Percentiles rank a stretch among this genome's conserved stretches.
Evolutionary conservation across 2,888 invertebrate genomes (phyloP).

Genomic region (Epistrophella euchroma): DNA sequence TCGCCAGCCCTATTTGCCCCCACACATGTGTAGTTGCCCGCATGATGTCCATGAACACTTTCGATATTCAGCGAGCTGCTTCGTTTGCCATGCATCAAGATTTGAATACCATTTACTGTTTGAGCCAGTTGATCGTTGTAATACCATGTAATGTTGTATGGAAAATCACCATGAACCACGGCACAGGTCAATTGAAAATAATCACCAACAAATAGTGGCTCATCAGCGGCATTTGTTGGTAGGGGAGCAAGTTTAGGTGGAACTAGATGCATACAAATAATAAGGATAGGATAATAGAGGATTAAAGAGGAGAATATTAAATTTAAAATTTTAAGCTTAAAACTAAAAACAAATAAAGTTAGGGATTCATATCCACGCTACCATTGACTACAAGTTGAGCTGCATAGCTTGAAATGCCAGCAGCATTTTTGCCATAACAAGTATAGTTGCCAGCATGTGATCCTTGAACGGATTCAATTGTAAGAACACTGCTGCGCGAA

Average conservation of each 20-base stretch:
- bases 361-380: constrained; percentile 78
- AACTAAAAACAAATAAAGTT: constrained; percentile 51
- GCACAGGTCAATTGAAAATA: constrained; percentile 87
- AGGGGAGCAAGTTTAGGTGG: constrained; percentile 87
- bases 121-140: constrained; percentile 85
- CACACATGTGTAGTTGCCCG: constrained; percentile 90
- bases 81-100: constrained; percentile 85
- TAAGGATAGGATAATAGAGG: constrained; percentile 44
- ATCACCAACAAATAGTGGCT: constrained; percentile 87
- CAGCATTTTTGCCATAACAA: constrained; percentile 86
- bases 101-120: constrained; percentile 79
- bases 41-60: constrained; percentile 87
- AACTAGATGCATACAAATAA: constrained; percentile 82
- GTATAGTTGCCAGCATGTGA: constrained; percentile 90
- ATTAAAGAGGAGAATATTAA: constrained; percentile 53
- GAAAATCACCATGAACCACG: constrained; percentile 91
- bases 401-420: constrained; percentile 88
- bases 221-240: constrained; percentile 86
- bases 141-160: constrained; percentile 91
- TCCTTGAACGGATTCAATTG: constrained; percentile 86
- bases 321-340: constrained; percentile 48
- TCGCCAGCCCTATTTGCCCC: constrained; percentile 87
- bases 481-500: constrained; percentile 86
- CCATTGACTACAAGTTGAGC: constrained; percentile 89
- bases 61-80: constrained; percentile 87